Evolutionary conservation across 2,113 vertebrate species (phyloP), one percentile per base, ranked within the genome.

Genomic region (Pelodiscus sinensis): DNA sequence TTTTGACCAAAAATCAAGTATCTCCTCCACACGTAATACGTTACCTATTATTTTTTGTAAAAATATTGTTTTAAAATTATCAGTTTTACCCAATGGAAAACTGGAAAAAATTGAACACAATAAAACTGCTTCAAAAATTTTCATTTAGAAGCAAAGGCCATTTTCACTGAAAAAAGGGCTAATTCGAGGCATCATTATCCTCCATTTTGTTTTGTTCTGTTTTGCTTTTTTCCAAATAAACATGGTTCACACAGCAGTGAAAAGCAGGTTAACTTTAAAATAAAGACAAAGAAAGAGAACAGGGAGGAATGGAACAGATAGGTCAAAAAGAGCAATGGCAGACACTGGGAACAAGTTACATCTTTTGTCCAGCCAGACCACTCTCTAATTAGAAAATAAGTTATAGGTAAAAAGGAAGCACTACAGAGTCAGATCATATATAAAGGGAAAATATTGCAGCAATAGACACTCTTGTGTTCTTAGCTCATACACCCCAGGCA

Each of bases 301-400:
- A 55, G 50, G 6, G 55, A 1, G 52, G 0, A 11, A 57, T 85
- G 81, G 16, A 91, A 9, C 29, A 12, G 38, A 90, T 68, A 50
- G 52, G 77, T 68, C 29, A 50, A 50, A 24, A 92, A 89, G 38
- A 79, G 78, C 35, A 60, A 81, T 5, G 55, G 31, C 8, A 90
- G 85, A 31, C 2, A n/a, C 2, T n/a, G 16, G 54, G 24, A 78
- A 25, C 87, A 82, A 44, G n/a, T 54, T 88, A 82, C n/a, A 87
- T 92, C 18, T 90, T 9, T 21, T 52, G 21, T 87, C 82, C 78
- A 65, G 89, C 56, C 77, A 65, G 56, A 55, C 79, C 83, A 14
- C 84, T 91, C 88, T 95, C 90, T 24, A 56, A 19, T 79, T 90
- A 19, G 79, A 86, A 87, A 88, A 19, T 15, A 95, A 95, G 95